Base-by-base conservation (phyloP, 2,113 vertebrate species). In the Hassar affinis region DNA sequence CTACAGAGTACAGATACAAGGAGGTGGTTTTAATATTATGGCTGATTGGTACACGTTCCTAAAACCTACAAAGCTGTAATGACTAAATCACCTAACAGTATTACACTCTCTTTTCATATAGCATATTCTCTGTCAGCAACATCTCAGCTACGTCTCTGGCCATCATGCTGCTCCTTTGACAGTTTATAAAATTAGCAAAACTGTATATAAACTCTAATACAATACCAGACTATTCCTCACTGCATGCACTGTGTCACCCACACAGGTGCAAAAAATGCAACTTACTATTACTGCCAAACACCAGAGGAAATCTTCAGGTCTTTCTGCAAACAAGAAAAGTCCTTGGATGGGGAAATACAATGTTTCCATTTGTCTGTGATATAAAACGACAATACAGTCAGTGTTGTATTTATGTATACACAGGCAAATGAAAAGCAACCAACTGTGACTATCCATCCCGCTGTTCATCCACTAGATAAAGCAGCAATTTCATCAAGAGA, bases 181-280 rank as follows among this genome's bases (percentile, higher is more conserved):
- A 79, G 18, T 64, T 79, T 79, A 62, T 49, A 25, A 79, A 79
- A 79, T 68, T 22, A 9, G 38, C 38, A 22, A 68, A 68, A n/a
- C 17, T 18, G 33, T 35, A 66, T 66, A 35, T 38, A 38, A 33
- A 35, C 61, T 33, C 27, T 15, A 33, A 64, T 33, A 20, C 38
- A 38, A 42, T 11, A 79, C 25, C 77, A 78, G 6, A 64, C 62
- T 79, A 64, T 49, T 47, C 78, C 57, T 79, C 38, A 18, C 56
- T 62, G 56, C n/a, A 59, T 62, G 38, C 25, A 78, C 22, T 47
- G 42, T 68, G 30, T 80, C 45, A 52, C 61, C 61, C 61, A 80
- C 79, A 49, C 47, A 52, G 47, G 47, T 69, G 79, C 47, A 68
- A 68, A 80, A 52, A 68, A 64, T 2, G 9, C 3, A 5, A 4